Conservation (phyloP, 2,888 invertebrate genomes). For the Ectobius pallidus region DNA sequence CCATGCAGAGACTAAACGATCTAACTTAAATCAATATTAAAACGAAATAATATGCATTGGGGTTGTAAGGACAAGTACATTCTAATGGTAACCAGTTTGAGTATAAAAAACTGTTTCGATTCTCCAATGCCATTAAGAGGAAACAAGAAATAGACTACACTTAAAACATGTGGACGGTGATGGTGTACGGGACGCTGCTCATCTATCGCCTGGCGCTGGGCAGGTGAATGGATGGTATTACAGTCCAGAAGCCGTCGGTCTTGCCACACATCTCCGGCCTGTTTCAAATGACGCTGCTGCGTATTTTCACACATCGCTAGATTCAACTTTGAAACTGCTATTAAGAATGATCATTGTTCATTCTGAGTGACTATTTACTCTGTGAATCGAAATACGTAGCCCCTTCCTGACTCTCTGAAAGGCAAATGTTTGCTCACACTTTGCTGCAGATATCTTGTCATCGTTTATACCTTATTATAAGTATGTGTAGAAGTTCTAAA, state of each 20-base stretch:
- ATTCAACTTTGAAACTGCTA: not conserved
- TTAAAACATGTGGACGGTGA: too few species aligned
- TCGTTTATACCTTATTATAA: too few species aligned
- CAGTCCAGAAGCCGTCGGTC: not conserved
- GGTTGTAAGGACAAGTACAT: too few species aligned
- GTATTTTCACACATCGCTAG: slow-evolving; percentile 13
- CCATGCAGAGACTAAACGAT: too few species aligned
- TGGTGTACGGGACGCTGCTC: not conserved
- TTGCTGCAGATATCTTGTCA: too few species aligned
- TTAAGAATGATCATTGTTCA: not conserved
- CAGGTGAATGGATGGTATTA: slow-evolving; percentile 12
- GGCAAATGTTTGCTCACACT: not conserved
- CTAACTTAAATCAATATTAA: too few species aligned
- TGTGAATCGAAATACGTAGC: not conserved
- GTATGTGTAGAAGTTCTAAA: too few species aligned
- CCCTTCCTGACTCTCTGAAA: not conserved
- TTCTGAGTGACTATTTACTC: not conserved
- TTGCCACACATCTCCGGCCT: slow-evolving; percentile 3
- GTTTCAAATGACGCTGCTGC: slow-evolving; percentile 3
- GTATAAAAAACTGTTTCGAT: not conserved
- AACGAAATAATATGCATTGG: too few species aligned
- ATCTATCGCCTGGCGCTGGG: not conserved
- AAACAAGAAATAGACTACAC: not conserved
- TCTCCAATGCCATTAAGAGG: not conserved
- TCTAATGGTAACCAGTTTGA: too few species aligned